Evolutionary conservation across 2,113 vertebrate species (phyloP).

Genomic region (Sander lucioperca): DNA sequence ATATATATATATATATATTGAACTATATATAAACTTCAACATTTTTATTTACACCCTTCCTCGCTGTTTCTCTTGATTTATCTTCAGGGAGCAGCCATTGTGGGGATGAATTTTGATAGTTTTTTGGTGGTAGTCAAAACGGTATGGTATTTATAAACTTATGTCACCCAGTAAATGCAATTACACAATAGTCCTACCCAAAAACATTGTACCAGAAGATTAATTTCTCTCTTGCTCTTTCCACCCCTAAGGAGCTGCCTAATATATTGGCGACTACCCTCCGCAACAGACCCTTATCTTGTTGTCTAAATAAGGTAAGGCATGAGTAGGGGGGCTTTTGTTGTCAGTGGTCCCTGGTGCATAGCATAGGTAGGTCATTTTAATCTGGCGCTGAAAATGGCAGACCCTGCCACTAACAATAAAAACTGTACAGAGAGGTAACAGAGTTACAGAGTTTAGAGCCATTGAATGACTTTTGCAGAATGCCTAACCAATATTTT

Average conservation of each 20-base stretch:
- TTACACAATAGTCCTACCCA: not conserved
- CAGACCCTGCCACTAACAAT: not conserved
- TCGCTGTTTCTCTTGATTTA: conserved; percentile 3
- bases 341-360: not conserved
- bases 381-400: not conserved
- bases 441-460: not conserved
- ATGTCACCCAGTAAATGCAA: not conserved
- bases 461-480: not conserved
- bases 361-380: too few relatives aligned
- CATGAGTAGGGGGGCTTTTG: not conserved
- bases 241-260: conserved; percentile 2
- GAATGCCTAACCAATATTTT: not conserved
- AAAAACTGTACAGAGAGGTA: not conserved
- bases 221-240: not conserved
- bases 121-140: not conserved
- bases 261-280: not conserved
- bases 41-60: not conserved
- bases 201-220: not conserved
- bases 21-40: not conserved
- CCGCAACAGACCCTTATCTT: fast-evolving
- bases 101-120: fast-evolving
- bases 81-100: not conserved
- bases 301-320: not conserved
- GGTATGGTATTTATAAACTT: conserved; percentile 1
- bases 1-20: too few relatives aligned